Percentiles rank a stretch among this genome's conserved stretches.
These are phyloP conservation scores for Typhlichthys eigenmanni DNA, from an alignment of 2,797 vertebrate species.

Conservation along the genomic window DNA sequence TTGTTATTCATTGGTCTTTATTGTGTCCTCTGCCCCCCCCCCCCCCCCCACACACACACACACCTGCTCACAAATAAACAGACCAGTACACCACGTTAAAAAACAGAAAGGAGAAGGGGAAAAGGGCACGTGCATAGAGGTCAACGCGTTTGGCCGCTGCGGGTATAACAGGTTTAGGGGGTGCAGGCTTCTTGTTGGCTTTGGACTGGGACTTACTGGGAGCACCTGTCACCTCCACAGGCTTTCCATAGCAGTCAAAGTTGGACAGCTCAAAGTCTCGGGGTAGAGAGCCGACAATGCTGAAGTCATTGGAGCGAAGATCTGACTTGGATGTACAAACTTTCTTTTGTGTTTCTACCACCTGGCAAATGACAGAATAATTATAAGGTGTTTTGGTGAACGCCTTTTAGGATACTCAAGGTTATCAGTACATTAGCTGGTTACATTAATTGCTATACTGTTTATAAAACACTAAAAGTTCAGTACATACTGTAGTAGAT, in stretches of 20 bases:
- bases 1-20: too few species aligned
- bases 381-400: too few species aligned
- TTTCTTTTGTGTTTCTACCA: conserved; percentile 96
- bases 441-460: background rate
- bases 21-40: too few species aligned
- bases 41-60: too few species aligned
- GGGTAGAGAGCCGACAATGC: conserved; percentile 95
- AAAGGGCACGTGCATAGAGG: conserved; percentile 93
- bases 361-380: conserved; percentile 70
- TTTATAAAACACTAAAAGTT: background rate
- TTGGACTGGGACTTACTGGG: conserved; percentile 89
- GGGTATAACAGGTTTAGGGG: conserved; percentile 93
- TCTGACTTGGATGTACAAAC: conserved; percentile 98
- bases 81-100: conserved; percentile 99
- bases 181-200: conserved; percentile 91
- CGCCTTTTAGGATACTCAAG: too few species aligned
- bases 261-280: conserved; percentile 98
- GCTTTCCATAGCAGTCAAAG: conserved; percentile 98
- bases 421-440: too few species aligned
- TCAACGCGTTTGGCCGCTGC: conserved; percentile 93
- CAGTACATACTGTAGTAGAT: background rate
- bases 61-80: conserved; percentile 87
- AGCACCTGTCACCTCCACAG: conserved; percentile 89
- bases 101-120: conserved; percentile 95
- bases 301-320: conserved; percentile 96